phyloP scores from a whole-genome alignment of 2,888 invertebrate genomes.

The Lasioglossum oenotherae region DNA sequence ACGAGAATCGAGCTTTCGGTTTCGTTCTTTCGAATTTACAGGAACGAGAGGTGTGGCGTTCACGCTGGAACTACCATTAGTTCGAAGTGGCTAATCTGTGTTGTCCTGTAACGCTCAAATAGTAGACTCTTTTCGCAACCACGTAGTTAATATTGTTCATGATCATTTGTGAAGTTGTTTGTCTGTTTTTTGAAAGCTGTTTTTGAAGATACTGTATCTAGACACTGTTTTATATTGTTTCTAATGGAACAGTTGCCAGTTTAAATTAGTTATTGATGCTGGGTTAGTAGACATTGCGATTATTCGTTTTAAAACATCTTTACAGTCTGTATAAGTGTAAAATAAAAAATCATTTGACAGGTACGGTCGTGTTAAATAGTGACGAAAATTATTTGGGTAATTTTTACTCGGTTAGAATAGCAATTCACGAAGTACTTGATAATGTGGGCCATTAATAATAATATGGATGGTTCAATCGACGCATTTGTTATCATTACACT shows the following conservation, averaged over 20 bases:
- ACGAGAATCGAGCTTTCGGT: not conserved
- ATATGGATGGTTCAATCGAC: not conserved
- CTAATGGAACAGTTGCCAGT: not conserved
- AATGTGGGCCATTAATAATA: not conserved
- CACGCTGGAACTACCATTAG: not conserved
- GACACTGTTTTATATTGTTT: not conserved
- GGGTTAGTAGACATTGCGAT: not conserved
- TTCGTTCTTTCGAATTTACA: no score
- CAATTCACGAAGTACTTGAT: not conserved
- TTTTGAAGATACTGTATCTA: not conserved
- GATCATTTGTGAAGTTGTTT: not conserved
- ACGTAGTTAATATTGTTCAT: not conserved
- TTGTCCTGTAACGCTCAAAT: not conserved
- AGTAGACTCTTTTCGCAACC: not conserved
- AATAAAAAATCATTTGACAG: not conserved
- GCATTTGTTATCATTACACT: not conserved
- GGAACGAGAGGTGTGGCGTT: not conserved
- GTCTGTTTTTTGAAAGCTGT: not conserved
- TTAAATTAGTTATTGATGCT: not conserved
- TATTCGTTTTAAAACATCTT: no score
- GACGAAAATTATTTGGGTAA: not conserved
- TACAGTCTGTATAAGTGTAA: not conserved
- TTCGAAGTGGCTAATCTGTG: not conserved
- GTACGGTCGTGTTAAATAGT: not conserved
- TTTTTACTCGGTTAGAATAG: not conserved